Conservation (phyloP, 2,113 vertebrate species). For the Chaetura pelagica region DNA sequence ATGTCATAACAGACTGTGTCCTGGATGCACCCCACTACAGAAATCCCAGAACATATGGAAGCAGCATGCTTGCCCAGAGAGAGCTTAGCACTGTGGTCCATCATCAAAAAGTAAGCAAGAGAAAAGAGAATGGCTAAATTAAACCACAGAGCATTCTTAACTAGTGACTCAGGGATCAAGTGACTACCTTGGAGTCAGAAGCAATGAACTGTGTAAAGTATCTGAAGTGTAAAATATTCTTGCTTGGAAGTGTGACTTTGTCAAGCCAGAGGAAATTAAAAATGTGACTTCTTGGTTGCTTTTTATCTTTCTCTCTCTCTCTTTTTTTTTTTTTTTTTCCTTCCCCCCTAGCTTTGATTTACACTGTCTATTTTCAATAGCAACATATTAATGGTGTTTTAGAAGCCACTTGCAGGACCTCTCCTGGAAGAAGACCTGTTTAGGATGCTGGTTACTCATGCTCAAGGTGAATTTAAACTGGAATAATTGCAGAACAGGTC, state of each 20-base stretch:
- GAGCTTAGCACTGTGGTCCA: conserved; percentile 26
- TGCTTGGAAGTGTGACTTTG: not conserved
- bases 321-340: not conserved
- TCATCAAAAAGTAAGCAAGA: conserved; percentile 31
- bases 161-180: not conserved
- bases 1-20: conserved; percentile 55
- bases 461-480: not conserved
- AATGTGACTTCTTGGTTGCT: not conserved
- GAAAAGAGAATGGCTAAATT: conserved; percentile 46
- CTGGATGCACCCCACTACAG: conserved; percentile 42
- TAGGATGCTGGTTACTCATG: not conserved
- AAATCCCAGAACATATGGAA: conserved; percentile 66
- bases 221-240: not conserved
- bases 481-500: not conserved
- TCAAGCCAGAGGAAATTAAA: conserved; percentile 18
- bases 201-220: not conserved
- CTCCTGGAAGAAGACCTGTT: not conserved
- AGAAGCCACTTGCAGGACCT: not conserved
- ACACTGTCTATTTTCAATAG: not conserved
- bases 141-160: conserved; percentile 14
- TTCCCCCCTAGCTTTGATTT: not conserved
- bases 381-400: not conserved
- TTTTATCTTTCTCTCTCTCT: not conserved
- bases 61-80: conserved; percentile 47
- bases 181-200: not conserved